phyloP scores from a whole-genome alignment of 2,113 vertebrate species.

The Abramis brama region DNA sequence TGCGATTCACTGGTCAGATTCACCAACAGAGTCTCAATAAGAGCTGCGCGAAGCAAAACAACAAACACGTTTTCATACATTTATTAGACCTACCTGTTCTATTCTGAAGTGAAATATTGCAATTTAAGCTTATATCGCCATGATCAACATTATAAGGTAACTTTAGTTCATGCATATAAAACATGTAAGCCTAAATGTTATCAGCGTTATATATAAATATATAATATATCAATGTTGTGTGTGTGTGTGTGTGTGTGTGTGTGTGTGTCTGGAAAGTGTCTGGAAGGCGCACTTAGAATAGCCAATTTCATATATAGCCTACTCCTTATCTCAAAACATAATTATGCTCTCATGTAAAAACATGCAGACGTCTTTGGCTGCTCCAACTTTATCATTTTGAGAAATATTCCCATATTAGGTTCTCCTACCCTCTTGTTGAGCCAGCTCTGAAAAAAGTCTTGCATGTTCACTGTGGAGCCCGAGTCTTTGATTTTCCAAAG shows the following conservation, averaged over 20 bases:
- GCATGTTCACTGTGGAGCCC: background rate
- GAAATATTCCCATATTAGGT: background rate
- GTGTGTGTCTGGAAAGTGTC: no score
- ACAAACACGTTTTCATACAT: background rate
- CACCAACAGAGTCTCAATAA: constrained; percentile 1
- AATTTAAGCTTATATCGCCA: background rate
- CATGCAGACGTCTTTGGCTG: background rate
- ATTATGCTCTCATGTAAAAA: background rate
- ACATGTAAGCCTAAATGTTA: no score
- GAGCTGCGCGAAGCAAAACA: background rate
- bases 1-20: constrained; percentile 25
- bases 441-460: constrained; percentile 28
- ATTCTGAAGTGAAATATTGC: background rate
- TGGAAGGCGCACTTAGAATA: no score
- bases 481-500: constrained; percentile 20
- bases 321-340: background rate
- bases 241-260: no score
- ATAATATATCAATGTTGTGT: no score
- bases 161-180: no score
- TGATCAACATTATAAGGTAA: no score
- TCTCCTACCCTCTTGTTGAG: constrained; percentile 40
- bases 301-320: no score
- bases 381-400: background rate
- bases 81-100: background rate
- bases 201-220: no score